A percentile compares a stretch with the other conserved stretches of the same genome.
These are phyloP conservation scores for Corythornis madagascariensis DNA, from an alignment of 2,113 vertebrate genomes.

Conservation along the genomic window DNA sequence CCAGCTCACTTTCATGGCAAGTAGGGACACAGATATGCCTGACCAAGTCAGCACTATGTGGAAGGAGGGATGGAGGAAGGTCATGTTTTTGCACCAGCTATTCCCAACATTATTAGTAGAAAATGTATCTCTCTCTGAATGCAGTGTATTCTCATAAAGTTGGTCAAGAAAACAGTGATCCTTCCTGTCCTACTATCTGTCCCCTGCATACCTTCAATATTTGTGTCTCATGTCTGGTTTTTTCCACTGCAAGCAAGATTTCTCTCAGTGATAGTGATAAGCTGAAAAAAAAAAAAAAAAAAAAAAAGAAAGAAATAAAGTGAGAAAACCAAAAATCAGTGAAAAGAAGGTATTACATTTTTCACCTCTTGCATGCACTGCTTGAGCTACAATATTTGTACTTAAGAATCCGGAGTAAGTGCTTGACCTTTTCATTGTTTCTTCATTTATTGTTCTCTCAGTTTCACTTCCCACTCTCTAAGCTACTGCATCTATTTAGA, in stretches of 20 bases:
- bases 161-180: not conserved
- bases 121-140: not conserved
- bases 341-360: not conserved
- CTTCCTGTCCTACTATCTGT: not conserved
- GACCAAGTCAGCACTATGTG: not conserved
- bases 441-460: slow-evolving; percentile 28
- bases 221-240: not conserved
- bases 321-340: not conserved
- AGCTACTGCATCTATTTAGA: not conserved
- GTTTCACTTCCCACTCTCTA: not conserved
- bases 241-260: not conserved
- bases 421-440: slow-evolving; percentile 33
- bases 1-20: not conserved
- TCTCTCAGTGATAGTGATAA: not conserved
- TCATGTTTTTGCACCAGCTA: not conserved
- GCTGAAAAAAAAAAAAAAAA: not conserved
- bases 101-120: not conserved
- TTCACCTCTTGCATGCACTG: not conserved
- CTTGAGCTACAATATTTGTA: not conserved
- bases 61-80: not conserved
- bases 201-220: rapidly evolving
- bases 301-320: not conserved
- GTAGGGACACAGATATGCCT: not conserved
- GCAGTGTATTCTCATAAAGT: not conserved
- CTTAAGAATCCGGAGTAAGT: not conserved